Evolutionary conservation across 2,113 vertebrate genomes (phyloP).

Genomic region (Pantherophis guttatus): DNA sequence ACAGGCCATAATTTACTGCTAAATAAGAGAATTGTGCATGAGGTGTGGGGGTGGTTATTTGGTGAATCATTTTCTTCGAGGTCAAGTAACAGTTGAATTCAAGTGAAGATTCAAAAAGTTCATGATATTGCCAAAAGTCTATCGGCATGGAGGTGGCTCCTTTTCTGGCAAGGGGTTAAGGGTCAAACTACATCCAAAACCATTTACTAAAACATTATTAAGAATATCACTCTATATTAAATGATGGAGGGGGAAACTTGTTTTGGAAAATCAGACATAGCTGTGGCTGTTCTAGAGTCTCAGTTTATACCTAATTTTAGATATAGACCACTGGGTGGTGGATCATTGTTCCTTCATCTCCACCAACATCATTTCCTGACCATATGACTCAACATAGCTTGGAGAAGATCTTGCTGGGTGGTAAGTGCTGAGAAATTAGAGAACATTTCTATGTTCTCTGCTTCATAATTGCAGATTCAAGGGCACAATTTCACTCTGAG

Average conservation of each 20-base stretch:
- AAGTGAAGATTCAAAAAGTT: conserved; percentile 8
- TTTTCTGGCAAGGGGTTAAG: conserved; percentile 10
- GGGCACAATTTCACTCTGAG: not conserved
- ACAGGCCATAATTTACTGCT: conserved; percentile 25
- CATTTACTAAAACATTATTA: not conserved
- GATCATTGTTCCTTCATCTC: not conserved
- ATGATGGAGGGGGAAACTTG: not conserved
- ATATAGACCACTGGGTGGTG: not conserved
- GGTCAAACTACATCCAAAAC: not conserved
- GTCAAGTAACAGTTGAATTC: conserved; percentile 26
- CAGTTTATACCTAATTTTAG: not conserved
- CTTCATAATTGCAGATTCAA: not conserved
- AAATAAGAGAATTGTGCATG: conserved; percentile 23
- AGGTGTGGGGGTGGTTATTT: conserved; percentile 21
- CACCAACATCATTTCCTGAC: not conserved
- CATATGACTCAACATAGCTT: not conserved
- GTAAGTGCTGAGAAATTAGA: not conserved
- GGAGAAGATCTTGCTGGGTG: not conserved
- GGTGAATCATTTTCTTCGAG: conserved; percentile 17
- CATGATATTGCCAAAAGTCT: conserved; percentile 12
- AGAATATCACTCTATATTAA: not conserved
- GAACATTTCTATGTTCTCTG: not conserved
- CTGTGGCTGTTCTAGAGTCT: not conserved
- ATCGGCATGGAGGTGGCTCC: not conserved
- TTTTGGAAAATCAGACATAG: not conserved